Percentiles rank a stretch among this genome's conserved stretches.
phyloP scores from a whole-genome alignment of 2,797 vertebrate species.

The Galaxias olidus region DNA sequence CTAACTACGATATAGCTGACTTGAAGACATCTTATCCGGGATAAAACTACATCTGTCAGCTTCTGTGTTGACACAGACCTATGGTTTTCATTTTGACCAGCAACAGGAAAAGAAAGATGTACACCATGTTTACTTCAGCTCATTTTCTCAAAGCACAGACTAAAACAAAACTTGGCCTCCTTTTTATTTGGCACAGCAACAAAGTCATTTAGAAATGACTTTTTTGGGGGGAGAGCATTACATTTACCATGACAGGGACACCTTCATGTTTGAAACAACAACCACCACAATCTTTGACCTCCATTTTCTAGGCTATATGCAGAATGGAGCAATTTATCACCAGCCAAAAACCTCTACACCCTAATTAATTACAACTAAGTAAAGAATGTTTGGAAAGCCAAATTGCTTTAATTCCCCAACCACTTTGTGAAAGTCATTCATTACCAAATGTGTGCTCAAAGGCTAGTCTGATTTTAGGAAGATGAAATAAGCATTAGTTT shows the following conservation, averaged over 20 bases:
- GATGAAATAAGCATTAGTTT: constrained; percentile 81
- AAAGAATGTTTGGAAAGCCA: constrained; percentile 86
- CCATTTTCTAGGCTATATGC: constrained; percentile 77
- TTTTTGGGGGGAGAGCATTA: constrained; percentile 71
- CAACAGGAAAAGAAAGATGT: constrained; percentile 30
- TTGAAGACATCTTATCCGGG: constrained; percentile 20
- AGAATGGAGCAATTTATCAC: constrained; percentile 81
- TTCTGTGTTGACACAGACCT: constrained; percentile 34
- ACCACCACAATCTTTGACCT: constrained; percentile 81
- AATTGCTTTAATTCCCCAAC: constrained; percentile 83
- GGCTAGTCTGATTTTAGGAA: constrained; percentile 82
- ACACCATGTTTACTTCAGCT: constrained; percentile 29
- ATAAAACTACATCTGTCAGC: constrained; percentile 28
- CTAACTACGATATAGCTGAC: constrained; percentile 29
- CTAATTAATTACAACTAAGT: constrained; percentile 87
- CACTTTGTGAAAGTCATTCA: constrained; percentile 81
- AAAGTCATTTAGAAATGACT: constrained; percentile 70
- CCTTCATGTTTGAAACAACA: constrained; percentile 80
- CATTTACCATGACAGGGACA: constrained; percentile 80
- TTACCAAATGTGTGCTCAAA: constrained; percentile 87
- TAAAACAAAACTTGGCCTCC: constrained; percentile 67
- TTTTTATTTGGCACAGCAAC: constrained; percentile 67
- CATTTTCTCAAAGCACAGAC: constrained; percentile 50
- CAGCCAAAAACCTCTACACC: constrained; percentile 77
- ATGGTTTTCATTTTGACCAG: constrained; percentile 27